Percentiles rank a stretch among this genome's conserved stretches.
Evolutionary conservation across 2,113 vertebrate genomes (phyloP).

Genomic region (Eupsittula cactorum): DNA sequence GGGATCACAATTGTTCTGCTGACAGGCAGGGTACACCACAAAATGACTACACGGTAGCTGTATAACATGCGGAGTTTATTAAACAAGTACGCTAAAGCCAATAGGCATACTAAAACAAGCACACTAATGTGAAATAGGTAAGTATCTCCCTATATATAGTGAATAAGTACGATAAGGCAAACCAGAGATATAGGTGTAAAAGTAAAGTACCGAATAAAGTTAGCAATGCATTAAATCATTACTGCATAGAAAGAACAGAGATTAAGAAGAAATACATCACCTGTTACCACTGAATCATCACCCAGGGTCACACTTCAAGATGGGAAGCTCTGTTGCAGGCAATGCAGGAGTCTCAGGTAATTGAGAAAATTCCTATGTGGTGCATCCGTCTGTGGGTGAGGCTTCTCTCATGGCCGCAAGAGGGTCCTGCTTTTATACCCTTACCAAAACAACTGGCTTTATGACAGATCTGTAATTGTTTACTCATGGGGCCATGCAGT

Average conservation of each 20-base stretch:
- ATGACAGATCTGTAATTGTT: not conserved
- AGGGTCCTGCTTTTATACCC: not conserved
- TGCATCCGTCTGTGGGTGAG: not conserved
- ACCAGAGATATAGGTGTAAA: not conserved
- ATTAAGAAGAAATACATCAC: not conserved
- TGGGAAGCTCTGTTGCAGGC: not conserved
- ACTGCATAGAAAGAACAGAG: not conserved
- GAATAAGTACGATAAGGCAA: not conserved
- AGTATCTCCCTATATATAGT: not conserved
- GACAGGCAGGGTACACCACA: not conserved
- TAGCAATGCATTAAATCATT: not conserved
- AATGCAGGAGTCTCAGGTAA: not conserved
- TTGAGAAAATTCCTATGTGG: not conserved
- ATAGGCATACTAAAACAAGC: not conserved
- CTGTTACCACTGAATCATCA: not conserved
- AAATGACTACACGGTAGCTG: not conserved
- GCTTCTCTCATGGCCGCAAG: not conserved
- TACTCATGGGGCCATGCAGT: not conserved
- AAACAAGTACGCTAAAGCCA: not conserved
- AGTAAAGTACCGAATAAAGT: not conserved
- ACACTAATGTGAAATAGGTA: not conserved
- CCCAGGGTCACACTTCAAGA: not conserved
- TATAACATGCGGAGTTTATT: not conserved
- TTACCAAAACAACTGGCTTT: not conserved
- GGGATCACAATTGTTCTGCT: not conserved